These are phyloP conservation scores for Lycodopsis pacificus DNA, from an alignment of 2,797 vertebrate genomes.

Conservation along the genomic window DNA sequence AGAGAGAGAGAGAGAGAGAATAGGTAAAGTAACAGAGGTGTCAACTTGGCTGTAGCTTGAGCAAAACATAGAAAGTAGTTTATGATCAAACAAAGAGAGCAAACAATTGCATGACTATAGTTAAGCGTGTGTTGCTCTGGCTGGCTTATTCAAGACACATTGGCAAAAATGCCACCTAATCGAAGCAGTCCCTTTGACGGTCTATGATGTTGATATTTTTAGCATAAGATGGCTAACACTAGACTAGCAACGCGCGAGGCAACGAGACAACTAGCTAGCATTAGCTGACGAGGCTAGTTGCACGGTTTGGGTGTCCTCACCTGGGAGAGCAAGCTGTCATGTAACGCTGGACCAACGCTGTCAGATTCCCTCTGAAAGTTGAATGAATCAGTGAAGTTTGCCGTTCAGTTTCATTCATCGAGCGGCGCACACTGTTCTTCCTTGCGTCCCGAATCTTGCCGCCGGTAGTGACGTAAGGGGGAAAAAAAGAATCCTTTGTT, in stretches of 20 bases:
- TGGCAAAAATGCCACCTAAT: conserved; percentile 28
- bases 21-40: conserved; percentile 18
- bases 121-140: neutral
- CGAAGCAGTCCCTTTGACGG: conserved; percentile 22
- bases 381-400: conserved; percentile 62
- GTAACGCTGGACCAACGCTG: conserved; percentile 4
- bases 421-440: conserved; percentile 60
- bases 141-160: conserved; percentile 23
- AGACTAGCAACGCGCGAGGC: conserved; percentile 52
- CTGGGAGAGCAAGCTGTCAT: conserved; percentile 27
- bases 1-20: neutral
- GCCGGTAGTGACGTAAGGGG: conserved; percentile 73
- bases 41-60: conserved; percentile 37
- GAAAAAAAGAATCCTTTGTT: conserved; percentile 39
- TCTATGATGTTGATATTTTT: conserved; percentile 72
- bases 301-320: conserved; percentile 35
- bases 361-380: conserved; percentile 11
- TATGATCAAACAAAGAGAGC: conserved; percentile 20
- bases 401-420: conserved; percentile 69
- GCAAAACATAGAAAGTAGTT: conserved; percentile 17
- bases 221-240: conserved; percentile 71
- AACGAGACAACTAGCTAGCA: conserved; percentile 26
- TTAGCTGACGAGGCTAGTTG: conserved; percentile 16
- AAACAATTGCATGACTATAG: neutral
- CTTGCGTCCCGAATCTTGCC: conserved; percentile 60